Evolutionary conservation across 2,888 invertebrate species (phyloP).

Genomic region (Halictus ligatus): DNA sequence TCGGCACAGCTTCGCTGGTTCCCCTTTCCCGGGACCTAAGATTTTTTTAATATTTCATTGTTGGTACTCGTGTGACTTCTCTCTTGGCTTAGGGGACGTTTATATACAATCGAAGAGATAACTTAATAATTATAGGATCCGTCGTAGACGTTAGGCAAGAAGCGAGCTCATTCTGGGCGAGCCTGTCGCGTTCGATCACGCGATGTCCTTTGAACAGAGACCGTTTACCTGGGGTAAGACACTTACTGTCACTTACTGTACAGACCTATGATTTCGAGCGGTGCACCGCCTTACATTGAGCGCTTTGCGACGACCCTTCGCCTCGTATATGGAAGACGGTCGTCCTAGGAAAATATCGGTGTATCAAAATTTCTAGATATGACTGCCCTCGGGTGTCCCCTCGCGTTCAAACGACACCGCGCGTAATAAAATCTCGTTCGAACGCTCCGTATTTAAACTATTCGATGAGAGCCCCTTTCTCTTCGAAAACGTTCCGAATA

Average conservation of each 20-base stretch:
- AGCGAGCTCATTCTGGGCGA: slow-evolving; percentile 64
- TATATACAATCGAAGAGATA: slow-evolving; percentile 61
- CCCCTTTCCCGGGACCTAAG: slow-evolving; percentile 43
- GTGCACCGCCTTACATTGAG: slow-evolving; percentile 24
- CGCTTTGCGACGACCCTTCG: slow-evolving; percentile 1
- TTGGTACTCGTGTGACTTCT: slow-evolving; percentile 54
- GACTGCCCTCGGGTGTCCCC: slow-evolving; percentile 40
- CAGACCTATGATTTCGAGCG: slow-evolving; percentile 60
- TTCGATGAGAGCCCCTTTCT: slow-evolving; percentile 34
- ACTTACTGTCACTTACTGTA: slow-evolving; percentile 68
- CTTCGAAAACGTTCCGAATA: slow-evolving; percentile 36
- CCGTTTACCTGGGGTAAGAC: slow-evolving; percentile 44
- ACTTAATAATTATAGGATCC: slow-evolving; percentile 62
- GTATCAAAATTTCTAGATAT: slow-evolving; percentile 46
- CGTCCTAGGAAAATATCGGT: slow-evolving; percentile 31
- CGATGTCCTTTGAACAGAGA: slow-evolving; percentile 65
- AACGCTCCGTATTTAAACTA: slow-evolving; percentile 40
- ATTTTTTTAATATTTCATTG: slow-evolving; percentile 35
- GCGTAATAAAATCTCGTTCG: slow-evolving; percentile 46
- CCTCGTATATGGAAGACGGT: slow-evolving; percentile 6
- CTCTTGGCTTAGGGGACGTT: slow-evolving; percentile 30
- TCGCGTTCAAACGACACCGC: slow-evolving; percentile 66
- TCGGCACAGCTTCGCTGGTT: slow-evolving; percentile 51
- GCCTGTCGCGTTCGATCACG: slow-evolving; percentile 44
- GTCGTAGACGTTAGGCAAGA: slow-evolving; percentile 58